phyloP scores from a whole-genome alignment of 2,888 invertebrate genomes.

The Furcula furcula region DNA sequence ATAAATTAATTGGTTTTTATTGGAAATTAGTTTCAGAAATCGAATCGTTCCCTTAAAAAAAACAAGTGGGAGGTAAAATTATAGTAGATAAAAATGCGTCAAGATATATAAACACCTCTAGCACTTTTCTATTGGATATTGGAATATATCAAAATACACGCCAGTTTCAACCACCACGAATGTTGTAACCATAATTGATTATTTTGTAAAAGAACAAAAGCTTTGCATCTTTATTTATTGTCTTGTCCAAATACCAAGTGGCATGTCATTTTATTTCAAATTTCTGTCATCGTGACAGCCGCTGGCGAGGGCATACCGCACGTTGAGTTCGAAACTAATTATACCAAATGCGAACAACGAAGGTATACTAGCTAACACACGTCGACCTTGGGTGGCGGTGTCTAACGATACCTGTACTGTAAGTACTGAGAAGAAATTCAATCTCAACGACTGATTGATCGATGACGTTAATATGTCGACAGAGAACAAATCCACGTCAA shows the following conservation, averaged over 20 bases:
- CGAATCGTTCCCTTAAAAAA: too few species aligned
- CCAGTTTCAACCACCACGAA: not conserved
- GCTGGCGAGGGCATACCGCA: slow-evolving; percentile 62
- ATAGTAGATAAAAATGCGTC: too few species aligned
- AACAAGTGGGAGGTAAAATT: too few species aligned
- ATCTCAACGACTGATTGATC: slow-evolving; percentile 52
- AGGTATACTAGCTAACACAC: slow-evolving; percentile 65
- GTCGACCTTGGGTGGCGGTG: slow-evolving; percentile 56
- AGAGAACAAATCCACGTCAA: not conserved
- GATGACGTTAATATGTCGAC: slow-evolving; percentile 35
- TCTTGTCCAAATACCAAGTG: slow-evolving; percentile 12
- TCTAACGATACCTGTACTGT: slow-evolving; percentile 44
- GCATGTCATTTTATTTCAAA: slow-evolving; percentile 13
- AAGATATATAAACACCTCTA: too few species aligned
- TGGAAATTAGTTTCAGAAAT: too few species aligned
- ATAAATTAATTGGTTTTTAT: too few species aligned
- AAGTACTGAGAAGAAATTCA: slow-evolving; percentile 66
- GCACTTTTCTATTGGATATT: too few species aligned
- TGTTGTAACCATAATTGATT: not conserved
- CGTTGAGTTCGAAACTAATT: slow-evolving; percentile 71
- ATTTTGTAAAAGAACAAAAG: not conserved
- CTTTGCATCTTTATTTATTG: not conserved
- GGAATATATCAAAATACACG: too few species aligned
- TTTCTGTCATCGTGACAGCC: slow-evolving; percentile 44
- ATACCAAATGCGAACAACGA: slow-evolving; percentile 75